Percentiles rank a stretch among this genome's conserved stretches.
phyloP scores from a whole-genome alignment of 2,113 vertebrate genomes.

The Collichthys lucidus region DNA sequence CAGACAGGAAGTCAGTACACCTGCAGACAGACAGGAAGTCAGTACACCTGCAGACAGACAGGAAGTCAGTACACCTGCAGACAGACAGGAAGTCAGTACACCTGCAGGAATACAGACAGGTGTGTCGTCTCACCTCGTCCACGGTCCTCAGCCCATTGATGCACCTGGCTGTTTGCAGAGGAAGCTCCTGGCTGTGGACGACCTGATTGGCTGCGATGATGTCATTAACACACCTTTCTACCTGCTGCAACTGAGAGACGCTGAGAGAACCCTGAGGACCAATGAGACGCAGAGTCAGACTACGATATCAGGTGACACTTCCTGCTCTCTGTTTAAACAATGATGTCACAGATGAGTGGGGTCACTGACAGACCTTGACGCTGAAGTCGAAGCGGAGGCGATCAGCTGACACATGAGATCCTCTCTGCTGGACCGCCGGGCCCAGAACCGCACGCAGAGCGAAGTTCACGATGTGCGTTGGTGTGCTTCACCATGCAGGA shows the following conservation, averaged over 20 bases:
- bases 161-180: conserved; percentile 79
- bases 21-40: background rate
- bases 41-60: no score
- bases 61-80: no score
- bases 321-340: background rate
- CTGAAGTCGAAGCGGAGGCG: conserved; percentile 91
- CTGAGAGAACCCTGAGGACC: conserved; percentile 81
- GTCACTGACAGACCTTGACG: conserved; percentile 82
- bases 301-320: background rate
- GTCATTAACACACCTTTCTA: conserved; percentile 84
- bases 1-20: background rate
- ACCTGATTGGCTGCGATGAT: conserved; percentile 82
- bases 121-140: conserved; percentile 83
- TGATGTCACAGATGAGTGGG: no score
- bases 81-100: background rate
- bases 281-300: background rate
- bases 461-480: conserved; percentile 91
- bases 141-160: conserved; percentile 87
- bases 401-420: conserved; percentile 88
- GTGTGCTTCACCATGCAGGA: conserved; percentile 95
- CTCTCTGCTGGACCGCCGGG: conserved; percentile 84
- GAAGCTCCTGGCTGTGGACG: conserved; percentile 86
- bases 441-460: conserved; percentile 86
- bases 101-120: no score
- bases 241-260: conserved; percentile 85